Percentiles rank a stretch among this genome's conserved stretches.
Evolutionary conservation across 2,888 invertebrate genomes (phyloP).

Genomic region (Bruchidius siliquastri): DNA sequence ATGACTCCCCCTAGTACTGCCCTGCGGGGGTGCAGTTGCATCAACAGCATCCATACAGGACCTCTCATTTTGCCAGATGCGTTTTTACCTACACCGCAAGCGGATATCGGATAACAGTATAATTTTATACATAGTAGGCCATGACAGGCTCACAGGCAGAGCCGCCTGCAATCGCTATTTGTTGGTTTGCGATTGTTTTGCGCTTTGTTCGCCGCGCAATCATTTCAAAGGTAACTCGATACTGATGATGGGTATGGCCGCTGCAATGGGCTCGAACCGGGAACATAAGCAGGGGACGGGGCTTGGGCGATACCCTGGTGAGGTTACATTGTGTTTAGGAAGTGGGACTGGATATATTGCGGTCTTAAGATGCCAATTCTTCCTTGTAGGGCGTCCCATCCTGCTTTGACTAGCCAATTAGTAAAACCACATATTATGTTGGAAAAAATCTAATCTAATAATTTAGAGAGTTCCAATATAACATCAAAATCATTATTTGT

Average conservation of each 20-base stretch:
- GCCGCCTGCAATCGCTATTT: not conserved
- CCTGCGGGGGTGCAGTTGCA: not conserved
- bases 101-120: constrained; percentile 24
- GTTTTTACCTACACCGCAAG: not conserved
- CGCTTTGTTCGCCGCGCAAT: not conserved
- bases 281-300: not conserved
- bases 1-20: not conserved
- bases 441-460: too few species aligned
- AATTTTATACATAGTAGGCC: constrained; percentile 15
- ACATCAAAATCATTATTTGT: too few species aligned
- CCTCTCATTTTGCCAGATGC: not conserved
- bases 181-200: not conserved
- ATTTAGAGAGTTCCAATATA: too few species aligned
- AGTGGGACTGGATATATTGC: not conserved
- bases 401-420: too few species aligned
- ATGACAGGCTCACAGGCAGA: not conserved
- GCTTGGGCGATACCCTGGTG: not conserved
- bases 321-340: not conserved
- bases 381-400: too few species aligned
- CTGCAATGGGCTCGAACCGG: not conserved
- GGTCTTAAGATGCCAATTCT: not conserved
- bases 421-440: too few species aligned
- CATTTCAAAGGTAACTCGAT: constrained; percentile 14
- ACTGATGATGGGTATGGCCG: constrained; percentile 8
- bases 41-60: not conserved